Base-by-base conservation (phyloP, 1,140 invertebrate genomes). In the Cylas formicarius region DNA sequence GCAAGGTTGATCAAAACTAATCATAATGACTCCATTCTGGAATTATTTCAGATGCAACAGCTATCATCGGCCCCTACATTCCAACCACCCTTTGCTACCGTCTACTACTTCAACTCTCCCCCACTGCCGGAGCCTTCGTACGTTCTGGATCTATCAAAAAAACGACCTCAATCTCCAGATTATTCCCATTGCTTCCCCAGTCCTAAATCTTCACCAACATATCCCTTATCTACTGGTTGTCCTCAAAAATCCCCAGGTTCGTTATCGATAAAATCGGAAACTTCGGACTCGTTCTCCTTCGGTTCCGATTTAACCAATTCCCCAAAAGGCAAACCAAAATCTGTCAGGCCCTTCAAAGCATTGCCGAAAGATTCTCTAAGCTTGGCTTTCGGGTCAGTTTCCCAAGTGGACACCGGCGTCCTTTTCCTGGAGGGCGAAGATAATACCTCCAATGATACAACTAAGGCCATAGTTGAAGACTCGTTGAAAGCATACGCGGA, bases 361-460 rank as follows among this genome's bases (percentile, higher is more conserved):
- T 84, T 84, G 52, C 79, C 81, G 0, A 77, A 79, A 41, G 77
- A 83, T 57, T 77, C 80, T 0, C 49, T 83, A 0, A 65, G 70
- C 1, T 67, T 84, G 4, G 71, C 74, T 0, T 61, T 75, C 0
- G 68, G 69, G 2, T 63, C 68, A 26, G 61, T 66, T 0, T 57
- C 69, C 6, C 59, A 63, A 6, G 69, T 73, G 50, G 47, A 43
- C 16, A 19, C 18, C 4, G 6, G 8, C 11, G 23, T 32, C n/a
- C 18, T 22, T 3, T 60, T 71, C 3, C 8, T 43, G 10, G 18
- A 20, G 9, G 40, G 27, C 19, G 29, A 43, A 2, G 29, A 21
- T 6, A 16, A 43, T n/a, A 10, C 26, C 3, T 29, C 13, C 18
- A 11, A 29, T n/a, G 40, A 43, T 23, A 7, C 14, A 3, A 43